phyloP scores from a whole-genome alignment of 2,797 vertebrate species.

The Sebastes variabilis region DNA sequence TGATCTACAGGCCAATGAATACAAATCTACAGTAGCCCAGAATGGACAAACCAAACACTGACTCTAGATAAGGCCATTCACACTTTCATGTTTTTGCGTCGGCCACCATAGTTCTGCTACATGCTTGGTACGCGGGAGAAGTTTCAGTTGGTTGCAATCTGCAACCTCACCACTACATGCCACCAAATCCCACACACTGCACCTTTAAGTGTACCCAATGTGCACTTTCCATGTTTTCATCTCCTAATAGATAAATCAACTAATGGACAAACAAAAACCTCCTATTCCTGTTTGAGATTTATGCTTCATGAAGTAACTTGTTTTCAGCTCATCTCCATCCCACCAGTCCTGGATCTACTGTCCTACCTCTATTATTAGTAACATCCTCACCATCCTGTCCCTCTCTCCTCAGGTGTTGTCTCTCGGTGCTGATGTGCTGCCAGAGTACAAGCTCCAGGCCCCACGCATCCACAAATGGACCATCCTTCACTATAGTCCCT shows the following conservation, averaged over 20 bases:
- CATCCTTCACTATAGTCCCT: slow-evolving; percentile 98
- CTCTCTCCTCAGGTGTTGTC: slow-evolving; percentile 88
- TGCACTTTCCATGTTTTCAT: neutral
- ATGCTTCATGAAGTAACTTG: neutral
- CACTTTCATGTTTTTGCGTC: no score
- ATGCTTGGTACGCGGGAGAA: no score
- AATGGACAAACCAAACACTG: no score
- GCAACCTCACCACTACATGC: no score
- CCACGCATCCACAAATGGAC: slow-evolving; percentile 97
- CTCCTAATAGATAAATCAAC: neutral
- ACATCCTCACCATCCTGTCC: neutral
- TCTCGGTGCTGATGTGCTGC: slow-evolving; percentile 94
- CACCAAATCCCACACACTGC: no score
- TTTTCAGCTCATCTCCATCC: neutral
- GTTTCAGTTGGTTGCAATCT: no score
- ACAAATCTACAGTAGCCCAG: no score
- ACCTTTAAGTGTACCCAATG: neutral
- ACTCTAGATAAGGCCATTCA: no score
- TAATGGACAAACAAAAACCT: neutral
- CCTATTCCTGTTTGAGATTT: neutral
- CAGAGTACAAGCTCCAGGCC: slow-evolving; percentile 96
- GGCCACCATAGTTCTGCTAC: no score
- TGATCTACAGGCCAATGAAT: no score
- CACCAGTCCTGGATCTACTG: neutral
- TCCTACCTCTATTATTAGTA: neutral